Evolutionary conservation across 2,797 vertebrate genomes (phyloP).

Genomic region (Enteromius argenteus): DNA sequence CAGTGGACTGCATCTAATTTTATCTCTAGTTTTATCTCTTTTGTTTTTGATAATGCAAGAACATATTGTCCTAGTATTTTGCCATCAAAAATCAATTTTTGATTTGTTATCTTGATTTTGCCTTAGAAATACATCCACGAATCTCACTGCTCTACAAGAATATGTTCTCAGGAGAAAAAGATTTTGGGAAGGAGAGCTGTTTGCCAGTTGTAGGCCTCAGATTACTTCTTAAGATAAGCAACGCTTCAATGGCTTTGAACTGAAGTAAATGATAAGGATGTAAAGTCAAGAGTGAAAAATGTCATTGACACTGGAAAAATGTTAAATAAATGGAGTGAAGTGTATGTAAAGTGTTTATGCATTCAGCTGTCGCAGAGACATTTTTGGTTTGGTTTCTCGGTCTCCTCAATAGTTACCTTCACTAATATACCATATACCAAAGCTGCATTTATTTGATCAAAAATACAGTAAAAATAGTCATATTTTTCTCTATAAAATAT

Average conservation of each 20-base stretch:
- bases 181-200: conserved; percentile 23
- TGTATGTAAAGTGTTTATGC: neutral
- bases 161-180: neutral
- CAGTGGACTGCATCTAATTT: conserved; percentile 5
- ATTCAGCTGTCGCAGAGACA: conserved; percentile 7
- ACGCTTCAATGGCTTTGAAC: conserved; percentile 21
- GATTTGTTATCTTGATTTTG: conserved; percentile 6
- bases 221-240: conserved; percentile 33
- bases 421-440: neutral
- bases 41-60: neutral
- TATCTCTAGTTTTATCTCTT: neutral
- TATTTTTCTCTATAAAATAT: neutral
- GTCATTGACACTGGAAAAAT: conserved; percentile 20
- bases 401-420: neutral
- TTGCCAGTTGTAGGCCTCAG: conserved; percentile 9
- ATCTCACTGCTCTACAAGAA: neutral
- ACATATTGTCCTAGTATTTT: conserved; percentile 10
- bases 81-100: neutral
- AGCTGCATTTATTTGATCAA: neutral
- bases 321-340: conserved; percentile 1
- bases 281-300: conserved; percentile 25
- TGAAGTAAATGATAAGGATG: conserved; percentile 1
- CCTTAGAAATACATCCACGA: neutral
- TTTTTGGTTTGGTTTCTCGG: neutral
- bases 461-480: neutral